phyloP scores from a whole-genome alignment of 2,797 vertebrate genomes.

The Arctocebus calabarensis region DNA sequence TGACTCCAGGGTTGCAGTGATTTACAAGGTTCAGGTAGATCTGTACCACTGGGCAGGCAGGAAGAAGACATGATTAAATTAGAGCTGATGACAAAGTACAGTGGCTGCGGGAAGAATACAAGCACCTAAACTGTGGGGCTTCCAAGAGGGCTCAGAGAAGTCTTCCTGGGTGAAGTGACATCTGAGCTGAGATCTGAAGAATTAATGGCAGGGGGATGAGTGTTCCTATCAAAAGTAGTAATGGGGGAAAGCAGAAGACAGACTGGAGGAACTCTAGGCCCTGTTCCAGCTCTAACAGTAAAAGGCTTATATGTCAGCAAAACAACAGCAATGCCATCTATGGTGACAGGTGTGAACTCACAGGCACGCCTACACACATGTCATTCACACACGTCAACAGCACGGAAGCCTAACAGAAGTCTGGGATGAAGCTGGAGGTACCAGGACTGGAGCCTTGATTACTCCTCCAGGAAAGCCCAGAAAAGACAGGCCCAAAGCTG shows the following conservation, averaged over 20 bases:
- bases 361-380: accelerated
- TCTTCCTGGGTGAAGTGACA: not conserved
- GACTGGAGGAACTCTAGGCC: not conserved
- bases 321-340: not conserved
- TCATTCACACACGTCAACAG: too few relatives aligned
- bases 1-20: not conserved
- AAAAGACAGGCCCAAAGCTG: not conserved
- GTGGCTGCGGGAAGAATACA: not conserved
- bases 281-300: not conserved
- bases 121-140: not conserved
- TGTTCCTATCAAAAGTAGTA: not conserved
- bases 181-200: not conserved
- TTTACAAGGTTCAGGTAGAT: not conserved
- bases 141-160: not conserved
- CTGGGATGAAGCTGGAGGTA: not conserved
- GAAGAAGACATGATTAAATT: not conserved
- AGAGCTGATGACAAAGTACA: not conserved
- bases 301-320: not conserved
- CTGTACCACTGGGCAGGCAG: not conserved
- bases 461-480: not conserved
- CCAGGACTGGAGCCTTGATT: not conserved
- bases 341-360: not conserved
- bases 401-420: not conserved
- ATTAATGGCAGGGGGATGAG: not conserved
- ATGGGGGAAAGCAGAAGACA: not conserved